Conservation (phyloP, 2,797 vertebrate genomes). For the Macroramphosus scolopax region DNA sequence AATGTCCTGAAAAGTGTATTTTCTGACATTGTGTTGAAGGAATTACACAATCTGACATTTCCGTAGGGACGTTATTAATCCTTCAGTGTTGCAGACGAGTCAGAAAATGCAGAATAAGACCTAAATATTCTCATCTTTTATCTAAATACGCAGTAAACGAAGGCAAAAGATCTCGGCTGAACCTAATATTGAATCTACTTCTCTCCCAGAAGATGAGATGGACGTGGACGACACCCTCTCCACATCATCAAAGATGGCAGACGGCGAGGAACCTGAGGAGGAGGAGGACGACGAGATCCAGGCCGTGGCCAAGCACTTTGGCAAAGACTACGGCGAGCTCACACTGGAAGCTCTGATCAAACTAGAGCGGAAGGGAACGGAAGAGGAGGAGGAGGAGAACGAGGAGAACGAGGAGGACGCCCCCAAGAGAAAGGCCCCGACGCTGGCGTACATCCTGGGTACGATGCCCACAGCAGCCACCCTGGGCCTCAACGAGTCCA, state of each 20-base stretch:
- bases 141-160: too few species aligned
- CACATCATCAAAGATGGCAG: slow-evolving; percentile 48
- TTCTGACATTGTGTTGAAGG: too few species aligned
- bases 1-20: too few species aligned
- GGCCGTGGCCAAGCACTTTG: slow-evolving; percentile 88
- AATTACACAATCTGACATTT: too few species aligned
- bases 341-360: slow-evolving; percentile 68
- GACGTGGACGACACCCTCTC: slow-evolving; percentile 58
- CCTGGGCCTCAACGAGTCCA: slow-evolving; percentile 86
- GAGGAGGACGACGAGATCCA: slow-evolving; percentile 86
- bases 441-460: slow-evolving; percentile 87
- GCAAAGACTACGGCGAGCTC: slow-evolving; percentile 79
- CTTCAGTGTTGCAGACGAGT: too few species aligned
- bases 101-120: too few species aligned
- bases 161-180: too few species aligned
- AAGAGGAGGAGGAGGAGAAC: slow-evolving; percentile 24
- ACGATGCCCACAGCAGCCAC: slow-evolving; percentile 87
- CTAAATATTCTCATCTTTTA: too few species aligned
- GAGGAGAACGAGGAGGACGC: slow-evolving; percentile 13
- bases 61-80: too few species aligned
- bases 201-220: slow-evolving; percentile 62
- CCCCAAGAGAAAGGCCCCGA: slow-evolving; percentile 67
- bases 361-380: slow-evolving; percentile 61
- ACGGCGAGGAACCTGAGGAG: slow-evolving; percentile 69
- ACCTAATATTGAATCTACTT: too few species aligned